Percentiles rank a stretch among this genome's conserved stretches.
Evolutionary conservation across 2,797 vertebrate genomes (phyloP).

Genomic region (Pelodytes ibericus): DNA sequence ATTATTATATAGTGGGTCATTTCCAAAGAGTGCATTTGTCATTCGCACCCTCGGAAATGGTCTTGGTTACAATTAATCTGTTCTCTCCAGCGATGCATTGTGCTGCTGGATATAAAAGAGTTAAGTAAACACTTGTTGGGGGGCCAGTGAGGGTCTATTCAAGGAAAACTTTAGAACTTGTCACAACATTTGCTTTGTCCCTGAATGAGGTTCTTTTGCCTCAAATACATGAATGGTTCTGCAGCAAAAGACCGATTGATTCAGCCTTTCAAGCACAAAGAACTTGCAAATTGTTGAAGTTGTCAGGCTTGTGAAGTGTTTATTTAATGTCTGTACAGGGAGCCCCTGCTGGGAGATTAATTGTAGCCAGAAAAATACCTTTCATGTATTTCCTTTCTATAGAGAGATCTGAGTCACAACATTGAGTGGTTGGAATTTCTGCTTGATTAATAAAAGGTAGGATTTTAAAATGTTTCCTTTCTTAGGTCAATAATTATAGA

Average conservation of each 20-base stretch:
- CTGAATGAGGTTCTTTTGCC: constrained; percentile 5
- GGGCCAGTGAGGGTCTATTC: not conserved
- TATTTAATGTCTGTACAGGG: constrained; percentile 12
- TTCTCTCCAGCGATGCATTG: not conserved
- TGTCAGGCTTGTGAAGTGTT: constrained; percentile 29
- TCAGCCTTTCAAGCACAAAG: not conserved
- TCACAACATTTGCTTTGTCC: constrained; percentile 33
- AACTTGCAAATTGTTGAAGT: constrained; percentile 25
- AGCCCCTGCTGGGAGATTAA: constrained; percentile 15
- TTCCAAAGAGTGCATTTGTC: too few relatives aligned
- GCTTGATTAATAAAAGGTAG: too few relatives aligned
- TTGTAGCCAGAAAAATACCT: not conserved
- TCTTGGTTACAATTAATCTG: not conserved
- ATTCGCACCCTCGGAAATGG: too few relatives aligned
- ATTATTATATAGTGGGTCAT: too few relatives aligned
- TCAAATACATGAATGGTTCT: constrained; percentile 3
- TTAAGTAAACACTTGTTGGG: constrained; percentile 11
- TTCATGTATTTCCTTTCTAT: constrained; percentile 5
- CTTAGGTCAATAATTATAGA: too few relatives aligned
- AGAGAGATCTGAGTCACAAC: not conserved
- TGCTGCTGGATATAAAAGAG: not conserved
- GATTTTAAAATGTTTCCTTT: too few relatives aligned
- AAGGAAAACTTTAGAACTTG: constrained; percentile 7
- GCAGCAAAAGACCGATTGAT: not conserved
- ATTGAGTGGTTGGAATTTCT: not conserved